Base-by-base conservation (phyloP, 2,797 vertebrate species). In the Gorsachius magnificus region DNA sequence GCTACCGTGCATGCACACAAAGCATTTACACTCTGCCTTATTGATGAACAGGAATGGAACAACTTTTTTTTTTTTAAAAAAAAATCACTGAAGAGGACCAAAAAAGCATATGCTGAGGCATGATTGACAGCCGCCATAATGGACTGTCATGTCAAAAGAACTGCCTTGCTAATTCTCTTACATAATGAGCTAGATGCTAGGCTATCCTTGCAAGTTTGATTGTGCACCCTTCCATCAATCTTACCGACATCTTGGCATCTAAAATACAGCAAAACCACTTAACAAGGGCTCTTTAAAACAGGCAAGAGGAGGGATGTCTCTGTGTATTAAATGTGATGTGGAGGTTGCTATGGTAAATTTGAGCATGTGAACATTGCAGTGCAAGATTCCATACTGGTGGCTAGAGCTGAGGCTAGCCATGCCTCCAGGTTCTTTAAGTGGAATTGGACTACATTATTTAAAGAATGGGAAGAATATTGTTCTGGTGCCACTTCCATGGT, bases 61-160 rank as follows among this genome's bases (percentile, higher is more conserved):
- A 93, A 71, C 28, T 29, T 64, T 61, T 57, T 64, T 41, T 63
- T 38, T 61, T 56, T 60, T 36, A 38, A 38, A 38, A 38, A 21
- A 48, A 22, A 61, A 38, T 51, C 74, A 90, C 38, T 43, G 76
- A 94, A 95, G 91, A 85, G 70, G 89, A 96, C 88, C 45, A 71
- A 93, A 91, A 94, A 96, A 96, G 94, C 96, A 94, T 95, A 96
- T 97, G 96, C 83, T 96, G 83, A 96, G 94, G 89, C 95, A 95
- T 97, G 97, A 97, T 90, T 97, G 97, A 97, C 96, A 97, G 96
- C 96, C 4, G 97, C 97, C 96, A 97, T 97, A 97, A 97, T 96
- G 96, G 97, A 97, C 94, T 97, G 97, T 97, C 97, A 97, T 86
- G 95, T 97, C 97, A 96, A 95, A 96, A 96, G 96, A 96, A 77